Percentiles rank a stretch among this genome's conserved stretches.
Evolutionary conservation across 2,888 invertebrate species (phyloP).

Genomic region (Trachelus iudaicus): DNA sequence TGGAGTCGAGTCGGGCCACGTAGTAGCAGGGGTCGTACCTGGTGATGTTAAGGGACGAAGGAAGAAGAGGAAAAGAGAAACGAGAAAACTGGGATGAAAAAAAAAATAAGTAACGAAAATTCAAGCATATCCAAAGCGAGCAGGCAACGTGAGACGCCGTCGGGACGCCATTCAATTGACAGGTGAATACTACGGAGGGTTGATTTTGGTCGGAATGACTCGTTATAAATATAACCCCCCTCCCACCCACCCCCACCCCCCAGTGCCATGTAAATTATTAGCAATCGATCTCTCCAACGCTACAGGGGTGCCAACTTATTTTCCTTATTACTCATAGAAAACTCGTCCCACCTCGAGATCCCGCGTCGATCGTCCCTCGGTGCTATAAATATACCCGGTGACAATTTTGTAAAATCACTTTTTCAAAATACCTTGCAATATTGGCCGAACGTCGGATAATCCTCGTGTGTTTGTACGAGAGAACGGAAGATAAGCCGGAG

Average conservation of each 20-base stretch:
- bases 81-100: not conserved
- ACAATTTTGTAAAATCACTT: not conserved
- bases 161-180: not conserved
- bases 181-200: not conserved
- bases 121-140: not conserved
- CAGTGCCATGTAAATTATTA: not conserved
- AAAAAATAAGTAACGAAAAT: not conserved
- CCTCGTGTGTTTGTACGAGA: not conserved
- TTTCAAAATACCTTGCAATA: not conserved
- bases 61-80: not conserved
- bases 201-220: not conserved
- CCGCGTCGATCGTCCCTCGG: not conserved
- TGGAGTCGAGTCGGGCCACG: not conserved
- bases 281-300: not conserved
- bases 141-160: not conserved
- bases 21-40: not conserved
- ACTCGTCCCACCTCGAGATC: not conserved
- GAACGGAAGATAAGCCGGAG: not conserved
- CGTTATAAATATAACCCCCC: not conserved
- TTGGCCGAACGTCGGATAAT: not conserved
- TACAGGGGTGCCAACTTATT: not conserved
- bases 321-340: not conserved
- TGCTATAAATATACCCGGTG: not conserved
- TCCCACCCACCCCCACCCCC: too few species aligned
- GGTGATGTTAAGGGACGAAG: not conserved